Evolutionary conservation across 2,888 invertebrate species (phyloP), one percentile per base, ranked within the genome.

Genomic region (Lomographa bimaculata): DNA sequence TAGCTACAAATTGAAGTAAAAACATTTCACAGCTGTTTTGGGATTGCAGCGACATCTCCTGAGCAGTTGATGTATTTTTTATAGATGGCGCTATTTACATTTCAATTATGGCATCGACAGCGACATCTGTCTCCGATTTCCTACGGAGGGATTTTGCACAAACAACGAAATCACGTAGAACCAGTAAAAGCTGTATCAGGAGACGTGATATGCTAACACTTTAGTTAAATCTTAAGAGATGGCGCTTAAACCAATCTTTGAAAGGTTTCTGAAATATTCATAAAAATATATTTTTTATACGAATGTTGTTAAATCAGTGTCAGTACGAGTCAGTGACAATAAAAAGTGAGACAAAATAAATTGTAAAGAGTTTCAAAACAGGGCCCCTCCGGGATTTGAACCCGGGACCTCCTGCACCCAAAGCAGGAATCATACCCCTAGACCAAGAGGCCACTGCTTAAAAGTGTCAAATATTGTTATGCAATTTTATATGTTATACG

Each of bases 341-440:
- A 12, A 26, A 39, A 32, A 10, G 2, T 2, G 4, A 20, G 7
- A 2, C 5, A n/a, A 21, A 7, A 7, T 7, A 3, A 7, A 2
- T 3, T 3, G 5, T 7, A 7, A 21, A 8, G 4, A 8, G 1
- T 1, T 2, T 11, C 41, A 80, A 67, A 65, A 67, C 18, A 50
- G 91, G 91, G 91, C 91, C 91, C 91, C 91, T 91, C 92, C 91
- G 91, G 91, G 91, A 92, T 92, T 92, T 92, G 91, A 92, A 92
- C 91, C 92, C 92, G 91, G 92, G 92, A 92, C 92, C 92, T 92
- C 91, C 91, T 91, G 91, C 92, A 92, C 91, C 92, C 91, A 90
- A 92, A 92, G 91, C 91, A 91, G 91, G 91, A 92, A 92, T 92
- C 91, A 92, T 92, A 91, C 91, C 92, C 91, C 92, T 92, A 92